These are phyloP conservation scores for Apodemus sylvaticus DNA, from an alignment of 2,113 vertebrate genomes.

Conservation along the genomic window DNA sequence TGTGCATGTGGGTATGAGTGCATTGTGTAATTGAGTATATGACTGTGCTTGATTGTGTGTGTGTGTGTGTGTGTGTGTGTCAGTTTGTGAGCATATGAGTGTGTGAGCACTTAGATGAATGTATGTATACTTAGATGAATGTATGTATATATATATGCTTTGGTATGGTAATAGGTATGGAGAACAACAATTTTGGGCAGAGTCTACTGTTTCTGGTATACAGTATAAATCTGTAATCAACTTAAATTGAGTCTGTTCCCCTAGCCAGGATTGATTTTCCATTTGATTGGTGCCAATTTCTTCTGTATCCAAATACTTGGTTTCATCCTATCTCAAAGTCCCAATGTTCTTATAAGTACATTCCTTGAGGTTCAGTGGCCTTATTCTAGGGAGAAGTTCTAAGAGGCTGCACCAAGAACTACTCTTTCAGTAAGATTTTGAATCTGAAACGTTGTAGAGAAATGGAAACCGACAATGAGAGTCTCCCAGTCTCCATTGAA, in stretches of 20 bases:
- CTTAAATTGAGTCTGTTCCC: background rate
- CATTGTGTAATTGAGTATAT: background rate
- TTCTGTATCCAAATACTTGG: background rate
- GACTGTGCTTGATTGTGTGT: background rate
- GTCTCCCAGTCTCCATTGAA: background rate
- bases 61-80: no score
- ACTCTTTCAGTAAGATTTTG: background rate
- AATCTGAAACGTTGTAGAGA: background rate
- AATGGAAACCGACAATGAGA: conserved; percentile 17
- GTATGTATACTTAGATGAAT: no score
- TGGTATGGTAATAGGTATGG: background rate
- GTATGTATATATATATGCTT: no score
- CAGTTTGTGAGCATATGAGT: background rate
- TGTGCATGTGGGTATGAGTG: background rate
- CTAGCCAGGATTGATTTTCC: background rate
- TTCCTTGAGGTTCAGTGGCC: background rate
- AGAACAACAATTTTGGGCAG: background rate
- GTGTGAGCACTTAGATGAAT: no score
- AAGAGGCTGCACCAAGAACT: background rate
- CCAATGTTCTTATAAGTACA: background rate
- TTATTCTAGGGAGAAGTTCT: background rate
- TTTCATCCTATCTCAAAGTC: background rate
- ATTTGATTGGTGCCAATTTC: background rate
- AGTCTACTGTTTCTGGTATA: background rate
- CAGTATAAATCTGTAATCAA: background rate